Percentiles rank a stretch among this genome's conserved stretches.
Conservation (phyloP, 2,797 vertebrate genomes). For the Enteromius unitaeniatus region DNA sequence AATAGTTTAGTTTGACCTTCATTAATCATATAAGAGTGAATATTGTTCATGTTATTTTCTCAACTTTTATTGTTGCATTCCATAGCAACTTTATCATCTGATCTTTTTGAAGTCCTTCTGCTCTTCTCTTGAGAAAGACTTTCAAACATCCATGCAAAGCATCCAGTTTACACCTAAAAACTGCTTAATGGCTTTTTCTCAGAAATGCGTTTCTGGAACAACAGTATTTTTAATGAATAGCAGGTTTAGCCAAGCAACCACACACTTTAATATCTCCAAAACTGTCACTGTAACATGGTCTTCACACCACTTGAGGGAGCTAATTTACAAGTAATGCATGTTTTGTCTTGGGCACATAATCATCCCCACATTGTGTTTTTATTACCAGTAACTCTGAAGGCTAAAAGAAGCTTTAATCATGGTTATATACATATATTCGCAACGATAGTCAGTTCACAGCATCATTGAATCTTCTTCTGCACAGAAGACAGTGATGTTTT, state of each 20-base stretch:
- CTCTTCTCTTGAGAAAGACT: background rate
- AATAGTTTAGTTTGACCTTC: background rate
- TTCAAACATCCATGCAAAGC: background rate
- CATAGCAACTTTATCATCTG: background rate
- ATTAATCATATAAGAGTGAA: background rate
- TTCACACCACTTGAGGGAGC: conserved; percentile 30
- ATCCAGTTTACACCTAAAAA: background rate
- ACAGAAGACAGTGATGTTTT: background rate
- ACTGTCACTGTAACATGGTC: background rate
- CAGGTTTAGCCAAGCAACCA: background rate
- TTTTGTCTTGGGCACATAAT: background rate
- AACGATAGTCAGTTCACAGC: background rate
- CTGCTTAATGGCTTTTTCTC: background rate
- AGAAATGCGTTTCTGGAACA: background rate
- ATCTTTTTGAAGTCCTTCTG: background rate
- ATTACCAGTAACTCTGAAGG: background rate
- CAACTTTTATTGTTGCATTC: background rate
- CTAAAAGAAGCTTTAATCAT: background rate
- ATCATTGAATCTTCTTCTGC: conserved; percentile 49
- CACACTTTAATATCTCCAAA: background rate
- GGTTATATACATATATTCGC: background rate
- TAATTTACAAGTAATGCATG: background rate
- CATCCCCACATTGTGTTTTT: background rate
- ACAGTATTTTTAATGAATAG: background rate
- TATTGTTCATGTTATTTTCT: background rate